Percentiles rank a stretch among this genome's conserved stretches.
phyloP scores from a whole-genome alignment of 2,113 vertebrate genomes.

The Podiceps cristatus region DNA sequence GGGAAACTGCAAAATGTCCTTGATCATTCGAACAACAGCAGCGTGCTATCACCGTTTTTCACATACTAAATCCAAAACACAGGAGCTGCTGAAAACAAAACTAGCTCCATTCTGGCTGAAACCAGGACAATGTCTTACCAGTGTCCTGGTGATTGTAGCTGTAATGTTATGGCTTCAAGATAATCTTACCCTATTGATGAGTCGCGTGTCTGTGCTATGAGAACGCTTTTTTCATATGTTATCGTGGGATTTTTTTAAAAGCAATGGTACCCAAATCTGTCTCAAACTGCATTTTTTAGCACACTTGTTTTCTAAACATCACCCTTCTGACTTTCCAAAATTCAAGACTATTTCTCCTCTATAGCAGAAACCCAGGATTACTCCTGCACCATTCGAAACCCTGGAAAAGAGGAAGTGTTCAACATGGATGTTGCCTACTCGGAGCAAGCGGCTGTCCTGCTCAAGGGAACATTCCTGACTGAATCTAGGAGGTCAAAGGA shows the following conservation, averaged over 20 bases:
- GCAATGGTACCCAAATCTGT: fast-evolving
- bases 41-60: too few species aligned
- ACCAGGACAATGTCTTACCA: not conserved
- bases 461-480: conserved; percentile 75
- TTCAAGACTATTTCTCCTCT: not conserved
- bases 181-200: not conserved
- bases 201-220: not conserved
- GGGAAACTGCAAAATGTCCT: too few species aligned
- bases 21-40: too few species aligned
- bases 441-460: conserved; percentile 84
- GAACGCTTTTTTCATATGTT: not conserved
- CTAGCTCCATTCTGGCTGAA: too few species aligned
- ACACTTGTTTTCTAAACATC: not conserved
- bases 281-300: not conserved
- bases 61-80: too few species aligned
- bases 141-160: not conserved
- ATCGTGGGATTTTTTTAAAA: not conserved
- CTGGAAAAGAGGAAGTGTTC: conserved; percentile 79
- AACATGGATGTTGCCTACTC: conserved; percentile 88
- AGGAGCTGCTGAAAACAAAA: too few species aligned
- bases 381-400: conserved; percentile 19
- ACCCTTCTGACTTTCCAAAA: not conserved
- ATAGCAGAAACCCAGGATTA: conserved; percentile 48
- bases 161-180: not conserved
- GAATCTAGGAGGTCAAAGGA: conserved; percentile 71